These are phyloP conservation scores for Cremastobaeus sp. DNA, from an alignment of 2,888 invertebrate genomes.

Conservation along the genomic window DNA sequence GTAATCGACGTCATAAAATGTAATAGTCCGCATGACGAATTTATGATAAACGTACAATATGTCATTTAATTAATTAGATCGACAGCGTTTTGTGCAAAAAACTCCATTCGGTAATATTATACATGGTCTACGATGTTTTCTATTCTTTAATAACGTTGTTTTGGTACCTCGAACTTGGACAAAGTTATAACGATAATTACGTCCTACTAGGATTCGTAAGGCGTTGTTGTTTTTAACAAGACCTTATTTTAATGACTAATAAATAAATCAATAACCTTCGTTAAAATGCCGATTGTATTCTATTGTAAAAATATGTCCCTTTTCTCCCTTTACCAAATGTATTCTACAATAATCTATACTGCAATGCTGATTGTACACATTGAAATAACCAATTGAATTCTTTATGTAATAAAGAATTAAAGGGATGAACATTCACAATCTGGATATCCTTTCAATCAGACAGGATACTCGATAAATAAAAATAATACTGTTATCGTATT, in stretches of 20 bases:
- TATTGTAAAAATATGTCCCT: constrained; percentile 12
- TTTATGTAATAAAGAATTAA: constrained; percentile 8
- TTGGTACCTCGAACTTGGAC: constrained; percentile 72
- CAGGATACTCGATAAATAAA: constrained; percentile 2
- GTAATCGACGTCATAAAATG: constrained; percentile 62
- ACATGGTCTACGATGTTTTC: constrained; percentile 70
- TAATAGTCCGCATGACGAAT: constrained; percentile 62
- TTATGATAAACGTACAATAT: constrained; percentile 67
- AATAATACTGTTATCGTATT: constrained; percentile 3
- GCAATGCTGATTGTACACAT: constrained; percentile 11
- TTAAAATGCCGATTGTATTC: constrained; percentile 59
- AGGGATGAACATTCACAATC: constrained; percentile 1
- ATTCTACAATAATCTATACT: constrained; percentile 4
- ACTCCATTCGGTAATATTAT: constrained; percentile 25
- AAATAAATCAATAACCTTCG: constrained; percentile 74
- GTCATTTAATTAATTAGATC: constrained; percentile 70
- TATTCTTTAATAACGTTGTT: constrained; percentile 74
- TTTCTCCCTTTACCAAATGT: constrained; percentile 9
- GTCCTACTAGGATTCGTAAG: constrained; percentile 66
- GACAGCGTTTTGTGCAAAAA: constrained; percentile 61
- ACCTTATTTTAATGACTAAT: constrained; percentile 73
- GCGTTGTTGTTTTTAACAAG: constrained; percentile 73
- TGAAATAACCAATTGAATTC: constrained; percentile 12
- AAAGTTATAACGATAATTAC: constrained; percentile 62
- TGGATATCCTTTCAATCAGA: neutral